These are phyloP conservation scores for Cephus cinctus DNA, from an alignment of 1,140 invertebrate species.

Conservation along the genomic window DNA sequence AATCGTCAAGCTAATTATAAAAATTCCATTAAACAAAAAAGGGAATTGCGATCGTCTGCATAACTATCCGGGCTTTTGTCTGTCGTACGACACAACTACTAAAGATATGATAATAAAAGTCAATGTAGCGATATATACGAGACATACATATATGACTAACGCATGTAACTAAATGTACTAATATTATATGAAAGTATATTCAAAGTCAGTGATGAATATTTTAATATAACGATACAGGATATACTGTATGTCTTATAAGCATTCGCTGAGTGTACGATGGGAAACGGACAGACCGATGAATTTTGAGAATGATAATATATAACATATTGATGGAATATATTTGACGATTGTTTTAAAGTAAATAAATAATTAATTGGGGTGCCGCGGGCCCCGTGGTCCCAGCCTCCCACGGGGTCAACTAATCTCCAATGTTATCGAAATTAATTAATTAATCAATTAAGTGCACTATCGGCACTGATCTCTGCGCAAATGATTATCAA, in stretches of 20 bases:
- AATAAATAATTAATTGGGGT: background rate
- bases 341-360: too few relatives aligned
- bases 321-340: background rate
- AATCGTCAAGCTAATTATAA: too few relatives aligned
- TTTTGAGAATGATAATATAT: background rate
- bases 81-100: background rate
- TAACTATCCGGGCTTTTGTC: background rate
- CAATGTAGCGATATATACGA: conserved; percentile 2
- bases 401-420: conserved; percentile 14
- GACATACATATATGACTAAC: too few relatives aligned
- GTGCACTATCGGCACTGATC: too few relatives aligned
- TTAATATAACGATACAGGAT: background rate
- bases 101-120: conserved; percentile 7
- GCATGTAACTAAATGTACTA: conserved; percentile 8
- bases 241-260: too few relatives aligned
- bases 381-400: conserved; percentile 10
- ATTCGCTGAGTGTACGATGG: too few relatives aligned
- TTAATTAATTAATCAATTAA: too few relatives aligned
- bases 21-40: background rate
- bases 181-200: background rate
- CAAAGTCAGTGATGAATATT: too few relatives aligned
- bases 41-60: too few relatives aligned
- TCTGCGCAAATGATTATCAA: too few relatives aligned
- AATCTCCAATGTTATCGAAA: too few relatives aligned
- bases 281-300: too few relatives aligned